Conservation (phyloP, 64 coral and sea anemone genomes). For the Trachythela sp. region DNA sequence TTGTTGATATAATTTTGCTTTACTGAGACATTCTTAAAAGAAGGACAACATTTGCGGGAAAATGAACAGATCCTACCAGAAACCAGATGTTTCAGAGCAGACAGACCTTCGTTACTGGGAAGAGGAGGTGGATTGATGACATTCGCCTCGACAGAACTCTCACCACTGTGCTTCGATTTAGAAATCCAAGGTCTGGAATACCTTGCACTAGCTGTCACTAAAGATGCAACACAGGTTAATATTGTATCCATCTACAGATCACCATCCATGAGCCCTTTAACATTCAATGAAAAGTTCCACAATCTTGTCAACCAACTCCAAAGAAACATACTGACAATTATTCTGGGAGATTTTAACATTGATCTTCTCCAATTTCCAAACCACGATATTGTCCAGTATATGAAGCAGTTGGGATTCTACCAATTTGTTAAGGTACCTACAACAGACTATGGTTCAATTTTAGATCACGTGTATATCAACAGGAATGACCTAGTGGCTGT, state of each 20-base stretch:
- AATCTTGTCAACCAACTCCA: not conserved
- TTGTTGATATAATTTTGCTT: too few species aligned
- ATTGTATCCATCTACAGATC: not conserved
- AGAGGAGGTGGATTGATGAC: not conserved
- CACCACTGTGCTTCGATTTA: not conserved
- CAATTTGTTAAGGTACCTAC: not conserved
- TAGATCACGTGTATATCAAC: not conserved
- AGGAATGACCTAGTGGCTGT: not conserved
- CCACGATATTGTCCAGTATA: not conserved
- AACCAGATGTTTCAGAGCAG: constrained; percentile 4
- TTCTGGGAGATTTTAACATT: constrained; percentile 6
- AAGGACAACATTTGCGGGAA: not conserved
- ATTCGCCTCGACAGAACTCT: not conserved
- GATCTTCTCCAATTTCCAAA: not conserved
- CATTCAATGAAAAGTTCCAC: not conserved
- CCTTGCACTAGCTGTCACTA: not conserved
- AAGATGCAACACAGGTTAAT: not conserved
- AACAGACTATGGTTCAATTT: not conserved
- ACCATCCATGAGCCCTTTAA: not conserved
- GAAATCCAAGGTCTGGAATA: not conserved
- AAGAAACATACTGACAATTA: constrained; percentile 2
- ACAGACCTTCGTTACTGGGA: not conserved
- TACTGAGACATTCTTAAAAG: constrained; percentile 1
- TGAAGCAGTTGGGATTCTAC: not conserved
- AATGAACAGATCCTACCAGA: constrained; percentile 1